Evolutionary conservation across 23 tunicate genomes (phyloP).

Genomic region (Halocynthia roretzi): DNA sequence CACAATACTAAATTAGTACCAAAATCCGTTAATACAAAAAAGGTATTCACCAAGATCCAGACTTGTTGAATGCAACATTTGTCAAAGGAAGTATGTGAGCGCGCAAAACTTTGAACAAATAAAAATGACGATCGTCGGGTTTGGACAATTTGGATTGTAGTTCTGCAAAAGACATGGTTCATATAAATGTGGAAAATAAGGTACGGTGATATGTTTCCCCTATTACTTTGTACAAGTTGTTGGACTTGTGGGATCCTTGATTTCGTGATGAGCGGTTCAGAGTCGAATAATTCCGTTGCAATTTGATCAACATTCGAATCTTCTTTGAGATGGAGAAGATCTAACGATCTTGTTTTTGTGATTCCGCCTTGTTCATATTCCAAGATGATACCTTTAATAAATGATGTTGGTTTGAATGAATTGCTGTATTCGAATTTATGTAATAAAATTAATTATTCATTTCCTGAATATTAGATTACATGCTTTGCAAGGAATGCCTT

Average conservation of each 20-base stretch:
- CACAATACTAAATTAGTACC: no score
- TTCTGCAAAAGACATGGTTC: slow-evolving; percentile 30
- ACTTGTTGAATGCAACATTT: slow-evolving; percentile 93
- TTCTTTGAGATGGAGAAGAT: slow-evolving; percentile 60
- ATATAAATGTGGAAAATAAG: neutral
- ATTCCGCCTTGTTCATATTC: slow-evolving; percentile 89
- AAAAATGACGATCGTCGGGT: slow-evolving; percentile 61
- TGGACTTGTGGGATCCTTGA: slow-evolving; percentile 75
- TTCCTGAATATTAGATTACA: no score
- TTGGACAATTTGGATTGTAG: slow-evolving; percentile 50
- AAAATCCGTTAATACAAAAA: neutral
- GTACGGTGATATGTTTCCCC: neutral
- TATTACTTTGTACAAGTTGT: slow-evolving; percentile 56
- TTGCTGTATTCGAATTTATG: no score
- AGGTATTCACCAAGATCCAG: slow-evolving; percentile 63
- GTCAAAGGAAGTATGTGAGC: slow-evolving; percentile 95
- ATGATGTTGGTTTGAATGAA: neutral
- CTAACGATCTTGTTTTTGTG: slow-evolving; percentile 71
- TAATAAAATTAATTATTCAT: no score
- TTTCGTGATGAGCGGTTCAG: slow-evolving; percentile 75
- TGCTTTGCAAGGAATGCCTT: no score
- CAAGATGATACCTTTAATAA: slow-evolving; percentile 54
- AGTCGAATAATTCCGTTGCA: slow-evolving; percentile 28
- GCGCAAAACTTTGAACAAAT: slow-evolving; percentile 85
- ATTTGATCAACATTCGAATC: slow-evolving; percentile 37